Percentiles rank a stretch among this genome's conserved stretches.
Conservation (phyloP, 2,888 invertebrate species). For the Endotricha flammealis region DNA sequence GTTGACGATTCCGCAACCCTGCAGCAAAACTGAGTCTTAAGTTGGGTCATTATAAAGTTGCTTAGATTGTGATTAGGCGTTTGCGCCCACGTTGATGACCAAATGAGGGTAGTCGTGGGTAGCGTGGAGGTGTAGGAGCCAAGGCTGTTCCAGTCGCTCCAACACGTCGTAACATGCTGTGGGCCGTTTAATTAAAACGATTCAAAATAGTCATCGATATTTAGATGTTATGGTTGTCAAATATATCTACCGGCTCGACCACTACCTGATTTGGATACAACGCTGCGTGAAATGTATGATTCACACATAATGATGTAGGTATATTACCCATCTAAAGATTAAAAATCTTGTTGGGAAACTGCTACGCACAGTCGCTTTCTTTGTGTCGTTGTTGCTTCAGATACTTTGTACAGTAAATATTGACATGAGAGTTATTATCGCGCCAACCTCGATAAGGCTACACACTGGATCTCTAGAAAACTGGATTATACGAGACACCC, state of each 20-base stretch:
- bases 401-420: conserved; percentile 56
- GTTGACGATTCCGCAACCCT: conserved; percentile 60
- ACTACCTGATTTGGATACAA: conserved; percentile 12
- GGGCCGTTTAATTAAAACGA: conserved; percentile 68
- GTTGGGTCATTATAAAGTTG: conserved; percentile 67
- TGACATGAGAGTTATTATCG: conserved; percentile 63
- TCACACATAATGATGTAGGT: conserved; percentile 11
- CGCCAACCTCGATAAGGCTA: conserved; percentile 63
- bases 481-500: conserved; percentile 60
- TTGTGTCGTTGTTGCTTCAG: conserved; percentile 35
- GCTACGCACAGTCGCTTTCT: conserved; percentile 26
- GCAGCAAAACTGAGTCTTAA: conserved; percentile 56
- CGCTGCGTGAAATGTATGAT: conserved; percentile 9
- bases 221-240: conserved; percentile 25
- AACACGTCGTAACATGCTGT: conserved; percentile 59
- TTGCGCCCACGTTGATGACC: conserved; percentile 69
- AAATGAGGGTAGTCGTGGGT: conserved; percentile 76
- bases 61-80: conserved; percentile 63
- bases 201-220: conserved; percentile 50
- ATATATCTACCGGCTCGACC: conserved; percentile 13
- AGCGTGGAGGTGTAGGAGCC: conserved; percentile 72
- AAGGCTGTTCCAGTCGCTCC: conserved; percentile 71
- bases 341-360: no score
- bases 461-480: conserved; percentile 63
- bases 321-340: no score